Percentiles rank a stretch among this genome's conserved stretches.
phyloP scores from a whole-genome alignment of 2,888 invertebrate genomes.

The Elysia crispata region DNA sequence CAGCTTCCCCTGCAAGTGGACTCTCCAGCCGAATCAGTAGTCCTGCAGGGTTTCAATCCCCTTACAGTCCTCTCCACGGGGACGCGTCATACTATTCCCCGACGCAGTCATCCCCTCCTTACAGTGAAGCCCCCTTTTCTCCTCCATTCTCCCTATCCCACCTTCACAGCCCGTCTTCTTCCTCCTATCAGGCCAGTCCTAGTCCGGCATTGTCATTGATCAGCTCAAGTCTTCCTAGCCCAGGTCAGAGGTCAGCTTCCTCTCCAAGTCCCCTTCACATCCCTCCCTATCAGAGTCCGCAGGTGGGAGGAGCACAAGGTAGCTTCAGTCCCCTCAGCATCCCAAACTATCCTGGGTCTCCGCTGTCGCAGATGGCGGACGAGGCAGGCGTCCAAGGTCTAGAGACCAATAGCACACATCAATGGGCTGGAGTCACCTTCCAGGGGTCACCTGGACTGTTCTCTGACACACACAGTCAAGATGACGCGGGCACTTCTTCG shows the following conservation, averaged over 20 bases:
- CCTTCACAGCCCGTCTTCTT: slow-evolving; percentile 9
- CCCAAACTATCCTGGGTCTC: background rate
- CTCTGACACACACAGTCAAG: no score
- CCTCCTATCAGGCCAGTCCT: slow-evolving; percentile 24
- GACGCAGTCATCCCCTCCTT: slow-evolving; percentile 49
- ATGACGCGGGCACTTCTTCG: no score
- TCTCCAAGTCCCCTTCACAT: background rate
- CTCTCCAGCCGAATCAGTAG: no score
- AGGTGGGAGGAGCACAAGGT: background rate
- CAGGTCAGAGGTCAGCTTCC: background rate
- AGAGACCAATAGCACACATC: background rate
- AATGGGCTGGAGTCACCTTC: background rate
- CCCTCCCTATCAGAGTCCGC: background rate
- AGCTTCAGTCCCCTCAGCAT: slow-evolving; percentile 37
- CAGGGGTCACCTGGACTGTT: background rate
- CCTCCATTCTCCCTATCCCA: slow-evolving; percentile 25
- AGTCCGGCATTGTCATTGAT: slow-evolving; percentile 27
- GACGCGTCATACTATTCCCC: slow-evolving; percentile 61
- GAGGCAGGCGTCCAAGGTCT: no score
- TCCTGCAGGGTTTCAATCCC: background rate
- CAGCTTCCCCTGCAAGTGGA: background rate
- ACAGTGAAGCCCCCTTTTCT: slow-evolving; percentile 39
- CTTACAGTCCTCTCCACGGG: slow-evolving; percentile 69
- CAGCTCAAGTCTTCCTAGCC: slow-evolving; percentile 5
- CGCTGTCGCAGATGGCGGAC: background rate